A percentile compares a stretch with the other conserved stretches of the same genome.
These are phyloP conservation scores for Grammomys surdaster DNA, from an alignment of 2,113 vertebrate genomes.

Conservation along the genomic window DNA sequence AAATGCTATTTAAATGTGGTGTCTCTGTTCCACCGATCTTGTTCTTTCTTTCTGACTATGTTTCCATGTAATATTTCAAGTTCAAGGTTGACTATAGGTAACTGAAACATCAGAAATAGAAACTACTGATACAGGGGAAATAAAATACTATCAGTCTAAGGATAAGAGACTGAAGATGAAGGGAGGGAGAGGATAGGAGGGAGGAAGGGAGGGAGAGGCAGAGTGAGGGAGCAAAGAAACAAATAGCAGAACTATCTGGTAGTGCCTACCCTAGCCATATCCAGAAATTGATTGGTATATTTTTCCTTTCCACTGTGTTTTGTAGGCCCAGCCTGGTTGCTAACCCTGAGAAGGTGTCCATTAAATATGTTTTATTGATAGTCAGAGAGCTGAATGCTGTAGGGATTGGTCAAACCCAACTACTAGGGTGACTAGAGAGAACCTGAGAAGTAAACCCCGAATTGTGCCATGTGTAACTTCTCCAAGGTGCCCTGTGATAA, in stretches of 20 bases:
- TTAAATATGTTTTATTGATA: not conserved
- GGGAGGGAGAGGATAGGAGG: not conserved
- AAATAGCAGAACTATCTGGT: not conserved
- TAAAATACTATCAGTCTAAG: not conserved
- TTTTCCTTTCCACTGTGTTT: not conserved
- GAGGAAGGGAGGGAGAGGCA: not conserved
- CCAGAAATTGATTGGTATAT: not conserved
- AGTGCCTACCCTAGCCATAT: not conserved
- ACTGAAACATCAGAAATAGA: not conserved
- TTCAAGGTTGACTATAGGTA: too few relatives aligned
- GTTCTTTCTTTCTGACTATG: not conserved
- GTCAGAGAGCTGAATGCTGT: not conserved
- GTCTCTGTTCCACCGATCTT: not conserved
- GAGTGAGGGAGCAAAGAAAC: not conserved
- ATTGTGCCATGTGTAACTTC: not conserved
- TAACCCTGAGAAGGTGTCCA: not conserved
- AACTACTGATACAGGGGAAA: not conserved
- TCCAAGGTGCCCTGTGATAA: not conserved
- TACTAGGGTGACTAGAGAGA: not conserved
- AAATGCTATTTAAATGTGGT: not conserved
- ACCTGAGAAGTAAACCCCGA: not conserved
- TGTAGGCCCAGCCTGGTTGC: not conserved
- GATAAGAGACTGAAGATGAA: not conserved
- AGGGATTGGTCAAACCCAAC: not conserved
- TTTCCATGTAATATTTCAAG: not conserved